A percentile compares a stretch with the other conserved stretches of the same genome.
Evolutionary conservation across 2,797 vertebrate genomes (phyloP).

Genomic region (Paguma larvata): DNA sequence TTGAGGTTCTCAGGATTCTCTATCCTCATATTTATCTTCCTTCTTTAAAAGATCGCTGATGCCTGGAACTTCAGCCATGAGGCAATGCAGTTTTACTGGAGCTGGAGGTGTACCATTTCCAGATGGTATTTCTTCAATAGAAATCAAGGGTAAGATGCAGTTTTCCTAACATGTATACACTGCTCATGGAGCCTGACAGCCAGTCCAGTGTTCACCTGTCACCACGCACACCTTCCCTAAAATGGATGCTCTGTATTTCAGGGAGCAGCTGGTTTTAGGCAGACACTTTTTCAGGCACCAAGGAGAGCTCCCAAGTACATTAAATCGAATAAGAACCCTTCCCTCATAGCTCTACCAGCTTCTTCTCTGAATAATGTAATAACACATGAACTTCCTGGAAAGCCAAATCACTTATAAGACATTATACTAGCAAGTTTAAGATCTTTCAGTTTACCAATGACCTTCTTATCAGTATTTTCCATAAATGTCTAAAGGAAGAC

Average conservation of each 20-base stretch:
- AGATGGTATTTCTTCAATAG: neutral
- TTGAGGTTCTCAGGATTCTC: slow-evolving; percentile 3
- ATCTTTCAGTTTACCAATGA: neutral
- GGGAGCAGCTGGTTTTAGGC: neutral
- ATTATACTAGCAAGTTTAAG: neutral
- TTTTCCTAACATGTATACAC: neutral
- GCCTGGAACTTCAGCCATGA: neutral
- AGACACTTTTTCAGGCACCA: neutral
- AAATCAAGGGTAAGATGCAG: neutral
- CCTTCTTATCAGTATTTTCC: neutral
- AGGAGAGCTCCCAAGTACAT: neutral
- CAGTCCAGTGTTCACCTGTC: neutral
- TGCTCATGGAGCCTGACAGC: neutral
- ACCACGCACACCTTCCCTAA: neutral
- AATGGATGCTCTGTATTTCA: neutral
- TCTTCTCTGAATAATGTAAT: neutral
- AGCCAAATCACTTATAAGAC: neutral
- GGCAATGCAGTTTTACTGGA: neutral
- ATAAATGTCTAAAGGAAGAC: neutral
- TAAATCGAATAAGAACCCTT: neutral
- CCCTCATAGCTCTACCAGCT: neutral
- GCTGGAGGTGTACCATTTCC: slow-evolving; percentile 12
- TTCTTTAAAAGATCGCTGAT: slow-evolving; percentile 8
- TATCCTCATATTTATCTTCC: neutral
- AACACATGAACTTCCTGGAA: neutral